phyloP scores from a whole-genome alignment of 2,113 vertebrate genomes.

The Notarius quadriscutis region DNA sequence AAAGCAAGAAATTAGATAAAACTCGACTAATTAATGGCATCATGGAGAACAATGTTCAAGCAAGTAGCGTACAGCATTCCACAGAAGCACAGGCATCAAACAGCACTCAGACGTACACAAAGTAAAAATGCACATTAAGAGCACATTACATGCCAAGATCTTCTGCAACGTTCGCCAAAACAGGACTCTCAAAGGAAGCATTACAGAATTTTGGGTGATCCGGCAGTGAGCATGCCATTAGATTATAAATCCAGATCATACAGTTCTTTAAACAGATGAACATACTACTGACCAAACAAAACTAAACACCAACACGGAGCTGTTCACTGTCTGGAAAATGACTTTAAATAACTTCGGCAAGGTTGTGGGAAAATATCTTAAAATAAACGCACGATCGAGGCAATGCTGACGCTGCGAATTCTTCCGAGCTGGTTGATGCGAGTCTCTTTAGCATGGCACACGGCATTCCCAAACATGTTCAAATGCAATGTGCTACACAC shows the following conservation, averaged over 20 bases:
- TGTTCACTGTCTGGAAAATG: neutral
- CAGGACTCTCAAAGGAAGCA: neutral
- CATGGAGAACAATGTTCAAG: neutral
- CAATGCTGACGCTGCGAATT: neutral
- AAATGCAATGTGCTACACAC: neutral
- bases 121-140: neutral
- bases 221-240: neutral
- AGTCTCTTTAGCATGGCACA: neutral
- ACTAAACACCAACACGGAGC: neutral
- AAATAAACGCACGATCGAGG: slow-evolving; percentile 38
- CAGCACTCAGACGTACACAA: neutral
- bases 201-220: neutral
- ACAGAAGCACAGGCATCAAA: neutral
- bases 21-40: neutral
- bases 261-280: neutral
- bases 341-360: neutral
- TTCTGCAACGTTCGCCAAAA: neutral
- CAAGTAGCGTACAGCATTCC: neutral
- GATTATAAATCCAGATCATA: neutral
- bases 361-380: neutral
- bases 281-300: neutral
- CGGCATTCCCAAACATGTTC: neutral
- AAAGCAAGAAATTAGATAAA: neutral
- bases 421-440: neutral
- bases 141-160: neutral